phyloP scores from a whole-genome alignment of 2,113 vertebrate species.

The Microcebus griseorufus region DNA sequence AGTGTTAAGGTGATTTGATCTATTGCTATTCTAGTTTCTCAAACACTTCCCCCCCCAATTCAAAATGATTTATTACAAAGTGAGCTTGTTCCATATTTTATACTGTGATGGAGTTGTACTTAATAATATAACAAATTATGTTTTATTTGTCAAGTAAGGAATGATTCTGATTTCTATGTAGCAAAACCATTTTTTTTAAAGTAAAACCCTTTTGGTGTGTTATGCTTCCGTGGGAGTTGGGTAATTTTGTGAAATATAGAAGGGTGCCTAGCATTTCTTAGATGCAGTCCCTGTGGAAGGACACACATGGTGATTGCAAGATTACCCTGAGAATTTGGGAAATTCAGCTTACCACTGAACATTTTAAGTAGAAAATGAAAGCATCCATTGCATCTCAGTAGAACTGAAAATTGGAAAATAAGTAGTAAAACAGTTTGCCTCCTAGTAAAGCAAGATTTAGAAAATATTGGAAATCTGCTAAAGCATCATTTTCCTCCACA shows the following conservation, averaged over 20 bases:
- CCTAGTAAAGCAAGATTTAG: constrained; percentile 37
- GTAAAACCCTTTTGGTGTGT: neutral
- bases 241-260: constrained; percentile 55
- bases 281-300: neutral
- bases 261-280: neutral
- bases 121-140: constrained; percentile 4
- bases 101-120: neutral
- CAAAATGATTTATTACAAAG: constrained; percentile 1
- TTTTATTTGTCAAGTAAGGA: constrained; percentile 9
- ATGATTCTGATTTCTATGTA: constrained; percentile 5
- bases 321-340: constrained; percentile 39
- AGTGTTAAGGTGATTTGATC: neutral
- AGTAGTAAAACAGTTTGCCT: constrained; percentile 41
- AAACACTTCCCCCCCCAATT: neutral
- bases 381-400: constrained; percentile 43
- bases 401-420: constrained; percentile 61
- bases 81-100: constrained; percentile 32
- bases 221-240: constrained; percentile 47
- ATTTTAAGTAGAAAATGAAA: constrained; percentile 69
- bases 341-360: constrained; percentile 35
- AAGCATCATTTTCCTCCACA: constrained; percentile 18
- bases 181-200: neutral
- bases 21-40: neutral
- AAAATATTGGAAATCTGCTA: constrained; percentile 63
- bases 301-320: neutral